Base-by-base conservation (phyloP, 1,140 invertebrate genomes). In the Diploscapter pachys region DNA sequence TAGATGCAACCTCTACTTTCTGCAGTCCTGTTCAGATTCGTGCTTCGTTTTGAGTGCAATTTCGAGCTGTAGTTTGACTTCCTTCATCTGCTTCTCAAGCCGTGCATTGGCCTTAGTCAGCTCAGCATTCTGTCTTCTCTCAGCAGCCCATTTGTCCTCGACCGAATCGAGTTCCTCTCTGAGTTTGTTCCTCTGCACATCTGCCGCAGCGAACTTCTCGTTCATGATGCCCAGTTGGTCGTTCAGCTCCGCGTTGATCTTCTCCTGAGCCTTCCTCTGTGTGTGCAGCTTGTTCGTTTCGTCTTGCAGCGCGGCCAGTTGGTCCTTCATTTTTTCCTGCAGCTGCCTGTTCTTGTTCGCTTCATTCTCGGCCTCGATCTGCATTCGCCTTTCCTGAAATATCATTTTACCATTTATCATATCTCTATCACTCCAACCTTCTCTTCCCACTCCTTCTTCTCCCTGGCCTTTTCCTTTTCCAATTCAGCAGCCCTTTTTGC, bases 91-190 rank as follows among this genome's bases (percentile, higher is more conserved):
- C 49, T 53, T 55, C 67, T 81, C 81, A 5, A 79, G 71, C 55
- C 80, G 81, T 31, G 78, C 78, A 11, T 72, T 75, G 3, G 65
- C 77, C 86, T 96, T 93, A 88, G 49, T 52, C 70, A 63, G 68
- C n/a, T 78, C 77, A 61, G 71, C 75, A 5, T 71, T 67, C 5
- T 67, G 67, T 13, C 75, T 63, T 13, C 63, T 67, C 54, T 81
- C 80, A 51, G 64, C 73, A 0, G 63, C 48, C 51, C 82, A 70
- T 31, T 80, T 72, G n/a, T 82, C 78, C 63, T 81, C 79, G 11
- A 65, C 51, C 4, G 55, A 48, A 51, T 82, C 80, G 56, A 81
- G 53, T 9, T 81, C 80, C 11, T 80, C 80, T n/a, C 55, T 63
- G 4, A 68, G 11, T 52, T 71, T 55, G 13, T 68, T 76, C 49